Evolutionary conservation across 2,888 invertebrate species (phyloP), one percentile per base, ranked within the genome.

Genomic region (Muschampia plurimacula): DNA sequence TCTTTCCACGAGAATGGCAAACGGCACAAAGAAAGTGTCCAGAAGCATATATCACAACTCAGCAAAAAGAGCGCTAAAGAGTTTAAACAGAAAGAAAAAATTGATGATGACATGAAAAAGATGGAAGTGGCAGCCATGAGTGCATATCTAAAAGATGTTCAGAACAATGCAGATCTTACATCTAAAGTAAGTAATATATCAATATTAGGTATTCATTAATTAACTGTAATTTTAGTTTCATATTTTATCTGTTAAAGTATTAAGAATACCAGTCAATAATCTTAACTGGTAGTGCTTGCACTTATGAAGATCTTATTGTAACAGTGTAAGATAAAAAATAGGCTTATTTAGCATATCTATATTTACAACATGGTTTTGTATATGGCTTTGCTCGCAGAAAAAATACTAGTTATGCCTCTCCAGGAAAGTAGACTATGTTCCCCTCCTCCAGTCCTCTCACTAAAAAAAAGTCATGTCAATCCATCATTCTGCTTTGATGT

Each of bases 1-100:
- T 97, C 98, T 77, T 99, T 98, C 85, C 99, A 99, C 87, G 99
- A 99, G 90, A 97, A 97, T 92, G 99, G 99, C 7, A 97, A 97
- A 85, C 95, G 97, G 44, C 99, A 99, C 89, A 97, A 99, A 86
- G 97, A 98, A 86, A 98, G 97, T 96, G 98, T 99, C 41, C 96
- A 97, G 74, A 97, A 97, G 84, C 96, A 97, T 75, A 96, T 99
- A 77, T 96, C 97, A 77, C 96, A 97, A 78, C 98, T 99, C 76
- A 96, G 96, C 75, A 98, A 97, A 83, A 97, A 96, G 82, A 98
- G 98, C 85, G 95, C 96, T 5, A 97, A 97, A 81, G 96, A 97
- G 69, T 96, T 96, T 75, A 97, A 97, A 82, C 96, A 96, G 77
- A 96, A 96, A 77, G 95, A 96, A 77, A 97, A 97, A 89, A 95